Conservation (phyloP, 2,797 vertebrate species). For the Chaetophractus vellerosus region DNA sequence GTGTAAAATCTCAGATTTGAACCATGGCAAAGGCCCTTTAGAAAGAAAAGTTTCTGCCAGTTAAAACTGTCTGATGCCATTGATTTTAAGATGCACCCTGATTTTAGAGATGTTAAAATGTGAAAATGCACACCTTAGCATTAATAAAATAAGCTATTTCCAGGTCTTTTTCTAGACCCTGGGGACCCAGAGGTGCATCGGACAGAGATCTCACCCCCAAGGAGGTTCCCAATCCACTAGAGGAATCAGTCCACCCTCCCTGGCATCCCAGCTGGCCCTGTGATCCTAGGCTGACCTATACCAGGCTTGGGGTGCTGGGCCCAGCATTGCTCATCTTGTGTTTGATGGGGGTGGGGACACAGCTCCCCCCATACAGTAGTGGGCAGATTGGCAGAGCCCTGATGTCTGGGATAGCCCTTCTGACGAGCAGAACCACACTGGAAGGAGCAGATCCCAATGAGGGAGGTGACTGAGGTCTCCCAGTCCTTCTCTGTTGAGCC, state of each 20-base stretch:
- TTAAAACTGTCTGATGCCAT: neutral
- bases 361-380: slow-evolving; percentile 93
- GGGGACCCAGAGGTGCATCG: too few relatives aligned
- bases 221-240: too few relatives aligned
- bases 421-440: slow-evolving; percentile 95
- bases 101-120: too few relatives aligned
- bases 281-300: neutral
- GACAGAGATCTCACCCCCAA: too few relatives aligned
- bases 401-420: slow-evolving; percentile 92
- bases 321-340: slow-evolving; percentile 89
- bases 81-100: neutral
- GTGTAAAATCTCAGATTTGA: neutral
- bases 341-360: slow-evolving; percentile 91
- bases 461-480: neutral
- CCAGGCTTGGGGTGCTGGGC: fast-evolving
- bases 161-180: too few relatives aligned
- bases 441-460: neutral
- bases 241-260: too few relatives aligned
- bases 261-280: neutral
- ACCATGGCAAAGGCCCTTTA: neutral
- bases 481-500: neutral
- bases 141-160: too few relatives aligned
- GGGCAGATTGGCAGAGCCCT: slow-evolving; percentile 93
- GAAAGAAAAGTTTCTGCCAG: too few relatives aligned
- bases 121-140: too few relatives aligned